Evolutionary conservation across 2,797 vertebrate genomes (phyloP), one percentile per base, ranked within the genome.

Genomic region (Semotilus atromaculatus): DNA sequence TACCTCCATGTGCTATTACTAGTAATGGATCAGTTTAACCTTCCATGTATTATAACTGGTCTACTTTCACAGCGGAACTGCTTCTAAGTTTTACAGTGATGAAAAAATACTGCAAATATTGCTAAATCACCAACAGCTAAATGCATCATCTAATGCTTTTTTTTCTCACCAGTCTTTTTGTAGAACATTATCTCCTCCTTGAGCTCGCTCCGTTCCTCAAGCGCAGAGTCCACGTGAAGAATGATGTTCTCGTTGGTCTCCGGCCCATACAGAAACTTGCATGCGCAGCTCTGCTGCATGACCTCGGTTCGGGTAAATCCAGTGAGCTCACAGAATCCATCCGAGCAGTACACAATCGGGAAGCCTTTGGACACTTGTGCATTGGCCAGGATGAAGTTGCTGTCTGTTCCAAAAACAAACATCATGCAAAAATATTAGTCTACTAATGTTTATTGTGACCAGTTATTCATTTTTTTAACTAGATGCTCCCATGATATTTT

Each of bases 261-360:
- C 11, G 94, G 94, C 58, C 98, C 98, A 62, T 97, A 97, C 76
- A 99, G 95, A 93, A 99, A 99, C 92, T 97, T 97, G 91, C 98
- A 99, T 86, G 97, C 96, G 85, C 98, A 99, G 91, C 97, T 98
- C 94, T 98, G 98, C 94, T 99, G 98, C 98, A 99, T 99, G 93
- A 99, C 98, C 94, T 99, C 98, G 0, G 96, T 96, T 78, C 98
- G 94, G 81, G 97, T 96, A 92, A 97, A 99, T 79, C 98, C 97
- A 38, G 97, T 97, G 84, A 99, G 97, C 89, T 99, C 98, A 43
- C 98, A 99, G 95, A 99, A 99, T 93, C 98, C 98, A 97, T 99
- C 98, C 0, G 98, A 99, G 93, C 98, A 99, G 94, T 99, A 99
- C 91, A 99, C 98, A 77, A 99, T 99, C 72, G 98, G 98, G 90